These are phyloP conservation scores for Coreoperca whiteheadi DNA, from an alignment of 2,113 vertebrate species.

Conservation along the genomic window DNA sequence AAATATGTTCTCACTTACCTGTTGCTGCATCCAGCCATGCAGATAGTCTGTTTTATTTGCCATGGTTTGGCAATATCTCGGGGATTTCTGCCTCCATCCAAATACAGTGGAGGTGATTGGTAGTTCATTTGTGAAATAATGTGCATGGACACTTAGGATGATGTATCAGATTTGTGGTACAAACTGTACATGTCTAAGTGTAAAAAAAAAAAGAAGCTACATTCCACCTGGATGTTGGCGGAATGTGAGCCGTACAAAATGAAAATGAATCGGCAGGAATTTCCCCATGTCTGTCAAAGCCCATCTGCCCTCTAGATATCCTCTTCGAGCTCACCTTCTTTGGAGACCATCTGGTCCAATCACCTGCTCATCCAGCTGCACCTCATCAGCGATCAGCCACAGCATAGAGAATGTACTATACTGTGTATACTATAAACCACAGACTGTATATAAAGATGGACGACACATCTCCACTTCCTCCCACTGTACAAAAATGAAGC, in stretches of 20 bases:
- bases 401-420: not conserved
- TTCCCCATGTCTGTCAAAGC: not conserved
- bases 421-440: no score
- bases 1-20: not conserved
- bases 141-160: no score
- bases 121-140: not conserved
- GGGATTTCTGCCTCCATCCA: not conserved
- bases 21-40: not conserved
- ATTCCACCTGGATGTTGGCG: no score
- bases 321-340: not conserved
- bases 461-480: no score
- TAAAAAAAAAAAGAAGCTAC: no score
- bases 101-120: not conserved
- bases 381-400: constrained; percentile 15
- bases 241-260: not conserved
- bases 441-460: no score
- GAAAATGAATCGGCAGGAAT: not conserved
- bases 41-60: not conserved
- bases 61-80: not conserved
- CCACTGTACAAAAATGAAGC: no score
- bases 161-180: no score
- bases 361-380: constrained; percentile 7
- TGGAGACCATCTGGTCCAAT: constrained; percentile 17
- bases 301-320: not conserved
- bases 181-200: no score